These are phyloP conservation scores for Hylaeus volcanicus DNA, from an alignment of 1,140 invertebrate species.

Conservation along the genomic window DNA sequence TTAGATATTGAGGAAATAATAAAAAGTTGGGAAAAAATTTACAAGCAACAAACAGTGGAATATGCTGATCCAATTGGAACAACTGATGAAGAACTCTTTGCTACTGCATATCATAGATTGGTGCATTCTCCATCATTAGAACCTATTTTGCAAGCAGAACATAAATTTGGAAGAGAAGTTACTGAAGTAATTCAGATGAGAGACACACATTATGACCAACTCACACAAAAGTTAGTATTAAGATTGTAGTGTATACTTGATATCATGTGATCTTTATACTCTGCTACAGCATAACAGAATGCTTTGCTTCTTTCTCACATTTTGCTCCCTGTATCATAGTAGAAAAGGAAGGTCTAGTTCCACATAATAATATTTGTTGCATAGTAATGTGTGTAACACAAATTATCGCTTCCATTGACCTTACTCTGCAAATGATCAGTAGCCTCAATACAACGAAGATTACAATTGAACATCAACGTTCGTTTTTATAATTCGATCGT, in stretches of 20 bases:
- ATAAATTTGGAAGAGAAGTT: constrained; percentile 88
- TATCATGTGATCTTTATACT: neutral
- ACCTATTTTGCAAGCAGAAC: constrained; percentile 89
- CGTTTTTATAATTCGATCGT: neutral
- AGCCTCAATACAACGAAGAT: constrained; percentile 8
- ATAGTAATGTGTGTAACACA: neutral
- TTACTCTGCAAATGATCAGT: constrained; percentile 27
- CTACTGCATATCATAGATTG: constrained; percentile 89
- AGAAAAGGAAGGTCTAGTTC: constrained; percentile 19
- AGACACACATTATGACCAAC: constrained; percentile 84
- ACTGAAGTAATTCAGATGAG: constrained; percentile 84
- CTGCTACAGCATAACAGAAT: neutral
- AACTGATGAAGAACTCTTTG: constrained; percentile 89
- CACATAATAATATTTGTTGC: neutral
- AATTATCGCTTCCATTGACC: constrained; percentile 40
- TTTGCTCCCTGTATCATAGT: neutral
- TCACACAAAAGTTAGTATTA: constrained; percentile 83
- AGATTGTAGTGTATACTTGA: neutral
- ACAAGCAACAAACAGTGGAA: constrained; percentile 85
- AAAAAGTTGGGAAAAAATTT: constrained; percentile 85
- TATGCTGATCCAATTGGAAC: constrained; percentile 86
- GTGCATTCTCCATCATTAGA: constrained; percentile 91
- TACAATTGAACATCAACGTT: constrained; percentile 1
- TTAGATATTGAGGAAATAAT: constrained; percentile 86
- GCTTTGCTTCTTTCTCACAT: neutral